Conservation (phyloP, 1,140 invertebrate species). For the Ericerus pela region DNA sequence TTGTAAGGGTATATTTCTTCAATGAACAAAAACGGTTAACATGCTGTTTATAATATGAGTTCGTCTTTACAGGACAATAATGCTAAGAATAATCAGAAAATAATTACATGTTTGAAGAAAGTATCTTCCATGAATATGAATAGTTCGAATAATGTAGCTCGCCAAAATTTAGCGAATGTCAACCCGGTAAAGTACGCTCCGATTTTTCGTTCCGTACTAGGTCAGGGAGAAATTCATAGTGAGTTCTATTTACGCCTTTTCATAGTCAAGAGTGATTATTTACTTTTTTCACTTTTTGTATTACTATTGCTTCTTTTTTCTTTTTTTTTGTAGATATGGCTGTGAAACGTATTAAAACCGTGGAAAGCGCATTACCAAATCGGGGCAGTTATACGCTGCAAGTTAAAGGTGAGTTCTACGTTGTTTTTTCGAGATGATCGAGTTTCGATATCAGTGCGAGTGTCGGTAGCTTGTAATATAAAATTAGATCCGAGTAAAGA, state of each 20-base stretch:
- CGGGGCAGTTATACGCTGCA: neutral
- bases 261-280: neutral
- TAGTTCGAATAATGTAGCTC: too few relatives aligned
- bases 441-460: too few relatives aligned
- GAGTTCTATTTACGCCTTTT: neutral
- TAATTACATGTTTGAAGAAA: neutral
- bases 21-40: too few relatives aligned
- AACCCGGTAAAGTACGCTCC: neutral
- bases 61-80: constrained; percentile 1
- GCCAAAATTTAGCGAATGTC: too few relatives aligned
- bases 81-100: neutral
- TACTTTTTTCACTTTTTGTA: too few relatives aligned
- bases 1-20: constrained; percentile 12
- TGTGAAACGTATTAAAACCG: neutral
- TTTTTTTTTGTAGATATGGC: neutral
- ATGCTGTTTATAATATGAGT: too few relatives aligned
- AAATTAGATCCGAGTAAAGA: too few relatives aligned
- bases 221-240: neutral
- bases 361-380: neutral
- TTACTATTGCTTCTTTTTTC: too few relatives aligned
- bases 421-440: too few relatives aligned
- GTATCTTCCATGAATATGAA: neutral
- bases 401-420: neutral
- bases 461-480: too few relatives aligned
- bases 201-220: neutral